Evolutionary conservation across 2,113 vertebrate species (phyloP).

Genomic region (Rhinopomastus cyanomelas): DNA sequence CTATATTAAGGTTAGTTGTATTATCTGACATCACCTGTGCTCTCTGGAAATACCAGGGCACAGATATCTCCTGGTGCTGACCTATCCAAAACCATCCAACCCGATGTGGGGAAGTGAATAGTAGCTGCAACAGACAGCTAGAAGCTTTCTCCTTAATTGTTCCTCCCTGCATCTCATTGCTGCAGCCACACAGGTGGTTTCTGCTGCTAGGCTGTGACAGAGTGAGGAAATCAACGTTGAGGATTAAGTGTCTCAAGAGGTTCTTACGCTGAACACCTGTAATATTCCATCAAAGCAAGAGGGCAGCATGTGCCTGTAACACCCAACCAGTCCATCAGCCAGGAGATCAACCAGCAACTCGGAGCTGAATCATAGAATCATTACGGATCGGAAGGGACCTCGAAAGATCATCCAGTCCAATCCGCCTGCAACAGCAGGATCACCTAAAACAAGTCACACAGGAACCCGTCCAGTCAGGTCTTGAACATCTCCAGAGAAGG

Average conservation of each 20-base stretch:
- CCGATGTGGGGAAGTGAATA: neutral
- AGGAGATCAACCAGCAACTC: neutral
- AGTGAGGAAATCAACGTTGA: neutral
- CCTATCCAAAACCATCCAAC: neutral
- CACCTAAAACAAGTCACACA: no score
- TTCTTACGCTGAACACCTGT: neutral
- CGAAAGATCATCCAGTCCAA: no score
- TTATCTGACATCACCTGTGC: neutral
- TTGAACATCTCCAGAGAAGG: no score
- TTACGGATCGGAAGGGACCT: no score
- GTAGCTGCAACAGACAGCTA: neutral
- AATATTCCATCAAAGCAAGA: neutral
- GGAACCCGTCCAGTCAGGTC: no score
- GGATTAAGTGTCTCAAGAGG: neutral
- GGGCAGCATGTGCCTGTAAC: neutral
- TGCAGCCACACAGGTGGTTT: neutral
- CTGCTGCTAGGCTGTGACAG: neutral
- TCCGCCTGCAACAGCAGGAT: no score
- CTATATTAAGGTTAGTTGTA: neutral
- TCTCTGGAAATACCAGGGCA: neutral
- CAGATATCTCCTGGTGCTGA: neutral
- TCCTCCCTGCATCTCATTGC: neutral
- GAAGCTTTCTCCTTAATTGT: neutral
- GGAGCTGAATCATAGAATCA: no score
- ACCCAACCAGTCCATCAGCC: neutral